Percentiles rank a stretch among this genome's conserved stretches.
Conservation (phyloP, 1,140 invertebrate species). For the Panagrolaimus sp. region DNA sequence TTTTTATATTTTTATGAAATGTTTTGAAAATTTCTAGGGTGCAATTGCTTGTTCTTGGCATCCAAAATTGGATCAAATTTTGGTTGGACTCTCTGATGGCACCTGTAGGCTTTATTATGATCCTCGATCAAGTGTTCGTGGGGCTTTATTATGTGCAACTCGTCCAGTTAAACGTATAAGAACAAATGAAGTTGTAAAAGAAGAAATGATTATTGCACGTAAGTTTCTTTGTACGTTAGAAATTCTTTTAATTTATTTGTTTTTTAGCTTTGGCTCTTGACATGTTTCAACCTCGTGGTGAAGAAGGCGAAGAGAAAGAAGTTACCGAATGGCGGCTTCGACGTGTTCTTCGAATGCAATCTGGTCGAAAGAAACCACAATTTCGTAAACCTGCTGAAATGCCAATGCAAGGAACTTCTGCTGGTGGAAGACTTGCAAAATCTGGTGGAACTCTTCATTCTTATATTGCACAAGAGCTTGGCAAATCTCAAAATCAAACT, state of each 20-base stretch:
- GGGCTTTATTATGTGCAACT: conserved; percentile 81
- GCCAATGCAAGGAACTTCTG: conserved; percentile 73
- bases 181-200: conserved; percentile 74
- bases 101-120: conserved; percentile 84
- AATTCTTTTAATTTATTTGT: conserved; percentile 1
- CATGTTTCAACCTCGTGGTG: conserved; percentile 70
- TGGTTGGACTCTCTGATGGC: conserved; percentile 85
- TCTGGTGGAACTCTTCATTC: conserved; percentile 92
- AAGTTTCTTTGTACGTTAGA: conserved; percentile 30
- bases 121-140: conserved; percentile 74
- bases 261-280: conserved; percentile 78
- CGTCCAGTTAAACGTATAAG: conserved; percentile 69
- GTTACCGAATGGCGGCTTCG: conserved; percentile 79
- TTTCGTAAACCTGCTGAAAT: conserved; percentile 81
- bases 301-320: conserved; percentile 68
- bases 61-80: conserved; percentile 90
- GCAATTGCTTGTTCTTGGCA: conserved; percentile 89
- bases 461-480: conserved; percentile 90
- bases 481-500: conserved; percentile 77
- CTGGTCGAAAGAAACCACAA: conserved; percentile 84
- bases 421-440: conserved; percentile 69
- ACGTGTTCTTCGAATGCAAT: conserved; percentile 71
- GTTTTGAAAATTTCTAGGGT: conserved; percentile 58
- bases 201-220: conserved; percentile 68
- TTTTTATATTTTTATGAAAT: not conserved